Conservation (phyloP, 2,797 vertebrate species). For the Cygnus olor region DNA sequence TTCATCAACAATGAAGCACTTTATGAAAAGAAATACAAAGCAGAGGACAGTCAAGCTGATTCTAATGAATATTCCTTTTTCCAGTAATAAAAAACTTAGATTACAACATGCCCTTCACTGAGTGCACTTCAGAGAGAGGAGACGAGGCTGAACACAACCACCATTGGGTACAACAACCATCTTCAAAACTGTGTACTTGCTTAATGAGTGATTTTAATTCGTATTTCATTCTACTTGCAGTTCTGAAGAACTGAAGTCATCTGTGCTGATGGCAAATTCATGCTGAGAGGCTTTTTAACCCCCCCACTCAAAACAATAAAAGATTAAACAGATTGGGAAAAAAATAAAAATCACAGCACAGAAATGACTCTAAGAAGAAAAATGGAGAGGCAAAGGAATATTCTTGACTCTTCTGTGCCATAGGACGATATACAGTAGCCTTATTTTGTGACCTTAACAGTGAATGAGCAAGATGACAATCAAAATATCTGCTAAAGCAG, state of each 20-base stretch:
- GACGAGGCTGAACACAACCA: neutral
- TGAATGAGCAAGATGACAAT: neutral
- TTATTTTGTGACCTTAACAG: neutral
- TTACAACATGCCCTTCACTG: neutral
- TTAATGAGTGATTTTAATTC: neutral
- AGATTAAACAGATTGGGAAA: fast-evolving
- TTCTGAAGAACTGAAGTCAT: neutral
- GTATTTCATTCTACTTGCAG: neutral
- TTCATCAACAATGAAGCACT: neutral
- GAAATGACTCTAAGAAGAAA: neutral
- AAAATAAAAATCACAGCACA: neutral
- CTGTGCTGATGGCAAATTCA: neutral
- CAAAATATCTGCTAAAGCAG: conserved; percentile 1
- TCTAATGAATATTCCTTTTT: neutral
- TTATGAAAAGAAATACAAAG: neutral
- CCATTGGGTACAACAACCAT: neutral
- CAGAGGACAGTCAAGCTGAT: neutral
- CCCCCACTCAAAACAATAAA: neutral
- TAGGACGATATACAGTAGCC: neutral
- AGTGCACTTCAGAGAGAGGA: neutral
- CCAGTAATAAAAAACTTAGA: neutral
- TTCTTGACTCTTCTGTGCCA: neutral
- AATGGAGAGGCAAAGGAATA: neutral
- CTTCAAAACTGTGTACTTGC: neutral
- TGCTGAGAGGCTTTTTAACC: neutral